Evolutionary conservation across 2,113 vertebrate genomes (phyloP).

Genomic region (Pica pica): DNA sequence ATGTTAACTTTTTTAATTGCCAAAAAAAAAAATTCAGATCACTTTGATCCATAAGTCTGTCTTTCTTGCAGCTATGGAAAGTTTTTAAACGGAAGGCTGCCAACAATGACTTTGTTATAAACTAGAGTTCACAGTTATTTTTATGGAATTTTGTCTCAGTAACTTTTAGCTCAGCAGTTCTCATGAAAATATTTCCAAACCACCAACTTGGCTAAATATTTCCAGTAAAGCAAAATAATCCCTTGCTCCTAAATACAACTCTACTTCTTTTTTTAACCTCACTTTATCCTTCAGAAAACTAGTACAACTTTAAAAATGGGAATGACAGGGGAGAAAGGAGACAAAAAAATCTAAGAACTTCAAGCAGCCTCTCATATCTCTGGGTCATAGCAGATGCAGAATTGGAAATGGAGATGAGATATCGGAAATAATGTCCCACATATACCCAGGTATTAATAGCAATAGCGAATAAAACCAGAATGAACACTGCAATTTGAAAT

Average conservation of each 20-base stretch:
- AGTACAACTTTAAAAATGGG: background rate
- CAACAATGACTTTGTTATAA: conserved; percentile 53
- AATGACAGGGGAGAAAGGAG: background rate
- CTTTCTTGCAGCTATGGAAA: conserved; percentile 41
- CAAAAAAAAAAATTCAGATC: background rate
- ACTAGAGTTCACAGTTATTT: conserved; percentile 58
- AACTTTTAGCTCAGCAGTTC: conserved; percentile 60
- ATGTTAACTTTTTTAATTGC: conserved; percentile 1
- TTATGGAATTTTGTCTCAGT: conserved; percentile 60
- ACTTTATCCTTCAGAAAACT: background rate
- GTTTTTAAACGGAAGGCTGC: conserved; percentile 39
- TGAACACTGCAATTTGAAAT: background rate
- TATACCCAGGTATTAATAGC: background rate
- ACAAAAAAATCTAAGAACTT: background rate
- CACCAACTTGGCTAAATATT: conserved; percentile 51
- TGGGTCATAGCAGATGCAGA: background rate
- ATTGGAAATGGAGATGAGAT: background rate
- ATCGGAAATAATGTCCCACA: background rate
- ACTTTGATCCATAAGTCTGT: conserved; percentile 36
- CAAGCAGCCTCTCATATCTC: background rate
- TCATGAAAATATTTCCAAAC: conserved; percentile 67
- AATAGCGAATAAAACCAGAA: background rate
- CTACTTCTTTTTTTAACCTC: conserved; percentile 13
- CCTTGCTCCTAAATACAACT: conserved; percentile 30
- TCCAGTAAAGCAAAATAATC: conserved; percentile 49